A percentile compares a stretch with the other conserved stretches of the same genome.
Evolutionary conservation across 2,797 vertebrate species (phyloP).

Genomic region (Falco biarmicus): DNA sequence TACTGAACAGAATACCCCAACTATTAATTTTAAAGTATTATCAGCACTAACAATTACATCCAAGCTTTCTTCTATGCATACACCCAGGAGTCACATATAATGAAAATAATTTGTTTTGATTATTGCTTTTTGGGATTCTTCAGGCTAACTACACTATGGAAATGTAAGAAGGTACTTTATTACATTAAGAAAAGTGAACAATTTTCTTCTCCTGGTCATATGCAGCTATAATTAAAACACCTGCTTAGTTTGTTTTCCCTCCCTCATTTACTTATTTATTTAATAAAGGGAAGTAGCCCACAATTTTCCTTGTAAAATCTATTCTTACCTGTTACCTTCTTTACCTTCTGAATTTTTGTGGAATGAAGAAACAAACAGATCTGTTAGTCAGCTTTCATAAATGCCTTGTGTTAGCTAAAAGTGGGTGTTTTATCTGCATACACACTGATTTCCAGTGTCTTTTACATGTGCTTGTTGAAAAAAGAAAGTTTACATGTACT

Average conservation of each 20-base stretch:
- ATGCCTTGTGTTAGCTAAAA: background rate
- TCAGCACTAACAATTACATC: background rate
- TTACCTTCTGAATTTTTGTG: background rate
- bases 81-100: background rate
- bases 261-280: background rate
- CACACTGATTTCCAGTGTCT: background rate
- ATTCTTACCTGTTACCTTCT: background rate
- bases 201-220: background rate
- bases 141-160: background rate
- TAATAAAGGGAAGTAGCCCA: background rate
- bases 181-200: background rate
- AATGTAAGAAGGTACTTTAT: background rate
- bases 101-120: constrained; percentile 28
- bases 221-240: background rate
- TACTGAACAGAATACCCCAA: background rate
- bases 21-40: constrained; percentile 9
- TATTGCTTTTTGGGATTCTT: background rate
- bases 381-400: background rate
- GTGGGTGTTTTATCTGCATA: background rate
- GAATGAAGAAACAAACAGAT: background rate
- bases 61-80: background rate
- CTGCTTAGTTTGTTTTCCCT: background rate
- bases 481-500: background rate
- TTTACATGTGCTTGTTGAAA: background rate
- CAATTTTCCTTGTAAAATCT: background rate